Evolutionary conservation across 1,140 invertebrate species (phyloP), one percentile per base, ranked within the genome.

Genomic region (Dufourea novaeangliae): DNA sequence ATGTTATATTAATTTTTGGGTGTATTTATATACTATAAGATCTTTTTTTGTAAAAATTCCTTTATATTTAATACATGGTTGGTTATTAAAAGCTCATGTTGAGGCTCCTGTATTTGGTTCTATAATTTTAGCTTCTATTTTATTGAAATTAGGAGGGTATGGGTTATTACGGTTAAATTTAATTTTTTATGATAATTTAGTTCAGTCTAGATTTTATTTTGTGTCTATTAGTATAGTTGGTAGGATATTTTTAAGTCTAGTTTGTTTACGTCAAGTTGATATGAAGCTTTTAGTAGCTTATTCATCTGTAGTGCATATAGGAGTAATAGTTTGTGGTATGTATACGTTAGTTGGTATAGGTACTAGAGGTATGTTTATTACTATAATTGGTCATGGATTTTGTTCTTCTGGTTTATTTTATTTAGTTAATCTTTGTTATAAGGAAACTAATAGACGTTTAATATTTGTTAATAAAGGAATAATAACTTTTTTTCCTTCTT

Each of bases 31-130:
- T 90, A 93, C 85, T 82, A 22, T 93, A 76, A 92, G 92, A 77
- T 17, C 41, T 14, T 95, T 95, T 94, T 93, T 95, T 89, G 93
- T 95, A 61, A 95, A 96, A 92, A 92, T 95, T 83, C 95, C 95
- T 32, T 93, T 95, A 90, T 95, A 93, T 94, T 91, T 94, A 87
- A 84, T 95, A 91, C 95, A 96, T 94, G 90, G 95, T 83, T 96
- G 95, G 89, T 90, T 96, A 63, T 95, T 95, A 61, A 95, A 95
- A 71, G 95, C 94, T 92, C 95, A 96, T 94, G 94, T 96, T 8
- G 94, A 96, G 88, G 94, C 95, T 83, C 94, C 95, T 27, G 88
- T 95, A 87, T 92, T 92, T 37, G 94, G 94, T 0, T 95, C 94
- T 62, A 95, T 96, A 91, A 94, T 96, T 94, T 94, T 95, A 90